Conservation (phyloP, 2,797 vertebrate species). For the Cottoperca gobio region DNA sequence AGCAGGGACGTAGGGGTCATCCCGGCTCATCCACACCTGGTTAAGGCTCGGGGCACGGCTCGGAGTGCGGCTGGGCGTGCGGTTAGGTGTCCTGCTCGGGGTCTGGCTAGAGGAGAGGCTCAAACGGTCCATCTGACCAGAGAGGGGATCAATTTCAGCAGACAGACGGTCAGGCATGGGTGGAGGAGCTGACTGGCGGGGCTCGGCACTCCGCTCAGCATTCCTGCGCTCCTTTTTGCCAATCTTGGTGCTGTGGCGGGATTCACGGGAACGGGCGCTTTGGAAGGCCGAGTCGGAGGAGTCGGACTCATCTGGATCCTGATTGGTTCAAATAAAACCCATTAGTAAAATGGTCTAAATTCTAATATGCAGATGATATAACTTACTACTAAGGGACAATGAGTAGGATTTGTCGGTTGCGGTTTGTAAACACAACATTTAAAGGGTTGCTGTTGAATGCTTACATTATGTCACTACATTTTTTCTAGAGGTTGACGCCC, state of each 20-base stretch:
- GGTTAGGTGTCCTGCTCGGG: conserved; percentile 84
- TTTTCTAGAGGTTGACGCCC: no score
- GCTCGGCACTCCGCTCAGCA: conserved; percentile 81
- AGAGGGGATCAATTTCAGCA: conserved; percentile 91
- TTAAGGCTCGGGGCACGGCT: conserved; percentile 95
- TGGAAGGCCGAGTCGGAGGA: conserved; percentile 98
- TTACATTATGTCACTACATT: no score
- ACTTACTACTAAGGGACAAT: no score
- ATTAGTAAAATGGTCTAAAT: conserved; percentile 3
- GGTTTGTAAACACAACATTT: no score
- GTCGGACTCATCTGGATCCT: conserved; percentile 95
- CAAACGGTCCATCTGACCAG: conserved; percentile 95
- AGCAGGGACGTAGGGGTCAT: conserved; percentile 90
- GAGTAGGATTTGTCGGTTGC: no score
- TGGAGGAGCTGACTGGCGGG: conserved; percentile 86
- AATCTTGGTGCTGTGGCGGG: conserved; percentile 93
- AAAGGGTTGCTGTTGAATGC: no score
- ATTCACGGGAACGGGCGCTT: conserved; percentile 94
- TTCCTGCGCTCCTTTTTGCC: conserved; percentile 90
- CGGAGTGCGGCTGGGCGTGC: conserved; percentile 85
- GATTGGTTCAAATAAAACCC: conserved; percentile 17
- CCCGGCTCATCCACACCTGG: conserved; percentile 95
- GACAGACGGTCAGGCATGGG: conserved; percentile 90
- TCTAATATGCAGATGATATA: not conserved
- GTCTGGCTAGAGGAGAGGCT: conserved; percentile 86